Conservation (phyloP, 1,140 invertebrate genomes). For the Aphaenogaster rudis region DNA sequence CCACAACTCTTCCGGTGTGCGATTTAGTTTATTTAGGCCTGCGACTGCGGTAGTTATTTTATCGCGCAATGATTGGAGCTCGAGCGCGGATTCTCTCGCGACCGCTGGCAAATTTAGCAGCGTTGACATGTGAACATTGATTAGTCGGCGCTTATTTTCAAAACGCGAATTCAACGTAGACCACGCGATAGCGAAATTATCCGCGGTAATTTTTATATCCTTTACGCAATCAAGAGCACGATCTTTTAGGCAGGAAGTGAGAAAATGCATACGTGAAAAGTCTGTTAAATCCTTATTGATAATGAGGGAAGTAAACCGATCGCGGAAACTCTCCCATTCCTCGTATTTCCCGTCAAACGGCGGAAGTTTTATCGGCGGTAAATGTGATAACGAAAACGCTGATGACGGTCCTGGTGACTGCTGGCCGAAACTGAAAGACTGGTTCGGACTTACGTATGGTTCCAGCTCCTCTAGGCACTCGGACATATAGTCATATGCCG, state of each 20-base stretch:
- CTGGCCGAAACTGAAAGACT: background rate
- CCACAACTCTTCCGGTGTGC: background rate
- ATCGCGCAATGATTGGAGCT: too few relatives aligned
- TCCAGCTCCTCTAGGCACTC: background rate
- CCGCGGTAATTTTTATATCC: background rate
- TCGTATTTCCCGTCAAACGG: background rate
- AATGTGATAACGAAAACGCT: background rate
- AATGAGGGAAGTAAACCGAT: background rate
- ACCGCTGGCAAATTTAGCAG: too few relatives aligned
- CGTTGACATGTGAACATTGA: too few relatives aligned
- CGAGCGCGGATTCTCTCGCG: too few relatives aligned
- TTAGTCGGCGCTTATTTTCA: too few relatives aligned
- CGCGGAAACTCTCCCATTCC: background rate
- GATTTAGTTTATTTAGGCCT: background rate
- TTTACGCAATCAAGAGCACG: background rate
- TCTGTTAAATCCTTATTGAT: background rate
- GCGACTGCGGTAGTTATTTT: too few relatives aligned
- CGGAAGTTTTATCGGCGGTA: background rate
- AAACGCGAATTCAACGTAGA: too few relatives aligned
- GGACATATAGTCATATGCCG: background rate
- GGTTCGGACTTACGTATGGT: background rate
- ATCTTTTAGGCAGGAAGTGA: background rate
- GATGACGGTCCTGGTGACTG: background rate
- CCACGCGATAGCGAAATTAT: background rate
- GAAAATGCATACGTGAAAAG: background rate